Base-by-base conservation (phyloP, 2,888 invertebrate species). In the Machimus atricapillus region DNA sequence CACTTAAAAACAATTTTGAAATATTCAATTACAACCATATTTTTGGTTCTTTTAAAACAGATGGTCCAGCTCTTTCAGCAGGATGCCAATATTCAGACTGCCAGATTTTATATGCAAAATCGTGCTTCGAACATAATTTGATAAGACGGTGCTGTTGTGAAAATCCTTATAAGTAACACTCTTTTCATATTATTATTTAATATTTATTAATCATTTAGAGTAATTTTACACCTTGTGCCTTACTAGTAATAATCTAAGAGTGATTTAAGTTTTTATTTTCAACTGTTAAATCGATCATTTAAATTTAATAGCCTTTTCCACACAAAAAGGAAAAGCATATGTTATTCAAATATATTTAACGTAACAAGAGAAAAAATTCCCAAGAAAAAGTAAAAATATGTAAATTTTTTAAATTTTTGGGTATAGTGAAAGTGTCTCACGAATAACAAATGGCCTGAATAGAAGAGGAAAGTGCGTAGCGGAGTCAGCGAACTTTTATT, bases 81-180 rank as follows among this genome's bases (percentile, higher is more conserved):
- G 90, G 95, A 89, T 96, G 96, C 91, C 93, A 93, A 87, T 94
- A 94, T 89, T 94, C 94, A 0, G 95, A 96, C 91, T 96, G 96
- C 92, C 94, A 94, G 90, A 95, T 95, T 91, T 93, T 96, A 3
- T 95, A 96, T 91, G 95, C 96, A 66, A 96, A 96, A 92, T 94
- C 95, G 23, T 96, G 96, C 90, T 93, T 94, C 87, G 96, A 96
- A 90, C 95, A 96, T 91, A 92, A 94, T 89, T 93, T 96, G 83
- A 96, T 96, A 89, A 94, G 95, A 14, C 94, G 94, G 88, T 96
- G 96, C 91, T 96, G 96, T 91, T 96, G 96, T 90, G 94, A 94
- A 74, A 94, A 94, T 90, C 93, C 94, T 14, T 91, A 90, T 89
- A 66, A 87, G 37, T 86, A 86, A 46, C 46, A 58, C 9, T 7